phyloP scores from a whole-genome alignment of 2,797 vertebrate genomes.

The Artibeus jamaicensis region DNA sequence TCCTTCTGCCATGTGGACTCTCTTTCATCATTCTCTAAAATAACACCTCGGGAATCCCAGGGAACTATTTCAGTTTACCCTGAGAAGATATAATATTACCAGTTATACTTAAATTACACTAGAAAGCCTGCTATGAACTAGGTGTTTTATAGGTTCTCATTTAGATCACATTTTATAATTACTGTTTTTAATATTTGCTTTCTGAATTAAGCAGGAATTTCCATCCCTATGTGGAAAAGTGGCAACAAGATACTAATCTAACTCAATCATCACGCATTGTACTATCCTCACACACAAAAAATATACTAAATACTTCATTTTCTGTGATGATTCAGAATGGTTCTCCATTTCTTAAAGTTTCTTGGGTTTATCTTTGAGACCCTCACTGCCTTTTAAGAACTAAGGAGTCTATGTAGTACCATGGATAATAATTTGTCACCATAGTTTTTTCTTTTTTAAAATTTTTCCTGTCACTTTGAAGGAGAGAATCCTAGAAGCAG shows the following conservation, averaged over 20 bases:
- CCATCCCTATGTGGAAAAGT: background rate
- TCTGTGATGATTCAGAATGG: background rate
- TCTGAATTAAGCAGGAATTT: conserved; percentile 23
- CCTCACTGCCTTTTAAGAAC: background rate
- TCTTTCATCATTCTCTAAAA: background rate
- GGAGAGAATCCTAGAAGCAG: too few relatives aligned
- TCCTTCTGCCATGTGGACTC: background rate
- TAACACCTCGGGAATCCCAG: background rate
- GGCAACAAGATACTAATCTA: background rate
- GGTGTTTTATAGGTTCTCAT: background rate
- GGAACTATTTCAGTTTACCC: background rate
- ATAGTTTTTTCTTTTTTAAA: background rate
- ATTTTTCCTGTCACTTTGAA: background rate
- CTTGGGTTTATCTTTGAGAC: background rate
- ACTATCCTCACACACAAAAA: background rate
- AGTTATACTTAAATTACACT: background rate
- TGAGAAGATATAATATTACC: background rate
- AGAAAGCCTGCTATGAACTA: background rate
- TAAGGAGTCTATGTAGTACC: background rate
- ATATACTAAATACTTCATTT: background rate
- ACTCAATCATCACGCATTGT: background rate
- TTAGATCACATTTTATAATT: conserved; percentile 6
- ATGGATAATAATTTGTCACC: background rate
- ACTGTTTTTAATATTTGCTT: background rate
- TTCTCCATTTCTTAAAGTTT: conserved; percentile 1